A percentile compares a stretch with the other conserved stretches of the same genome.
Evolutionary conservation across 2,888 invertebrate genomes (phyloP).

Genomic region (Dryococelus australis): DNA sequence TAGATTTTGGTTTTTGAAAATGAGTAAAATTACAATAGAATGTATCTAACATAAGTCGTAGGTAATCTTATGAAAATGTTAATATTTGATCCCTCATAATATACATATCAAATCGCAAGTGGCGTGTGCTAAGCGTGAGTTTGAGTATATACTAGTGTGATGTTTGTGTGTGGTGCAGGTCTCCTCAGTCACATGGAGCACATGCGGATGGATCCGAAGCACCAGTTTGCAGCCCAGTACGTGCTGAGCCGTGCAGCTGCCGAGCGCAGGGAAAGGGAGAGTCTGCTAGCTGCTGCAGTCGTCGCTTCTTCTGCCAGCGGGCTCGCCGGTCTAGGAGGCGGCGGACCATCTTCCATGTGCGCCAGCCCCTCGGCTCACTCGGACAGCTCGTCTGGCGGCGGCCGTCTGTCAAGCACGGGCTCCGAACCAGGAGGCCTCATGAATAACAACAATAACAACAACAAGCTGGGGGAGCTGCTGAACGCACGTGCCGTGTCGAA

Average conservation of each 20-base stretch:
- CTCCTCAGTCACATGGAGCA: slow-evolving; percentile 94
- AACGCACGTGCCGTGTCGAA: slow-evolving; percentile 58
- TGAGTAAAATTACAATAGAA: too few relatives aligned
- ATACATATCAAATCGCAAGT: too few relatives aligned
- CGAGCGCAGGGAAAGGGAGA: slow-evolving; percentile 85
- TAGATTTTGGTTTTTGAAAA: too few relatives aligned
- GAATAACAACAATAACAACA: slow-evolving; percentile 49
- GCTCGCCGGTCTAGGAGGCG: slow-evolving; percentile 65
- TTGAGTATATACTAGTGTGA: neutral
- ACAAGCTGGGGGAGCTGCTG: slow-evolving; percentile 58
- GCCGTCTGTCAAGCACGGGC: slow-evolving; percentile 72
- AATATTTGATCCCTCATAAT: too few relatives aligned
- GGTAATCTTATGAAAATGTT: too few relatives aligned
- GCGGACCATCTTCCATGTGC: slow-evolving; percentile 69
- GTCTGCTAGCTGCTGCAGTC: slow-evolving; percentile 64
- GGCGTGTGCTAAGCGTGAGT: too few relatives aligned
- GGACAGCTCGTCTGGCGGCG: slow-evolving; percentile 78
- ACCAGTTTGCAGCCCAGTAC: slow-evolving; percentile 94
- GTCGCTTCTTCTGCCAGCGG: slow-evolving; percentile 62
- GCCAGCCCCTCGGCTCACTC: slow-evolving; percentile 87
- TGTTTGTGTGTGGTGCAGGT: slow-evolving; percentile 65
- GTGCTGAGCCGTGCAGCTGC: slow-evolving; percentile 90
- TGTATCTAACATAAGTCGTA: too few relatives aligned
- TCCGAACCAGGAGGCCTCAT: slow-evolving; percentile 48
- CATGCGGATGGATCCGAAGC: slow-evolving; percentile 96